Evolutionary conservation across 2,888 invertebrate species (phyloP).

Genomic region (Aleiodes testaceus): DNA sequence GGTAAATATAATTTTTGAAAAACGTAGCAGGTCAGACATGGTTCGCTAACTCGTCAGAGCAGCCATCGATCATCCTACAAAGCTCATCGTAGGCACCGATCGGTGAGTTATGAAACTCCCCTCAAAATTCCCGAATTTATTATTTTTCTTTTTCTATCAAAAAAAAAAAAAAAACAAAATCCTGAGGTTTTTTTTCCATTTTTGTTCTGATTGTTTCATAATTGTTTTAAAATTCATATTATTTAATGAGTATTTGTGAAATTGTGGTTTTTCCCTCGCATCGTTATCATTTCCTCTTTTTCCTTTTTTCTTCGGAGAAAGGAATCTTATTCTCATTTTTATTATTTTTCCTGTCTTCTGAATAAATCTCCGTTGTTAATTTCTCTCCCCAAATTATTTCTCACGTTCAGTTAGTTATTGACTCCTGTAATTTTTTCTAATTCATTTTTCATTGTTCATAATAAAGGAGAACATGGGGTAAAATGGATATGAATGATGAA

Average conservation of each 20-base stretch:
- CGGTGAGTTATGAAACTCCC: constrained; percentile 76
- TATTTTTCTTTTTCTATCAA: constrained; percentile 47
- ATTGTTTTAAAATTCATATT: constrained; percentile 4
- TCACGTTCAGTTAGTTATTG: constrained; percentile 6
- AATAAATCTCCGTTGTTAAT: background rate
- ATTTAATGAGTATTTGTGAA: no score
- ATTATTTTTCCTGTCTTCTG: background rate
- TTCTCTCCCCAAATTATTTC: constrained; percentile 12
- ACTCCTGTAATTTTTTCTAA: constrained; percentile 6
- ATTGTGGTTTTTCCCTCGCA: no score
- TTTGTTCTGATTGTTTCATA: constrained; percentile 22
- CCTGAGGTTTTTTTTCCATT: constrained; percentile 7
- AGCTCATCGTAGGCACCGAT: constrained; percentile 81
- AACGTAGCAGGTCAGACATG: constrained; percentile 80
- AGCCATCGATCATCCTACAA: constrained; percentile 78
- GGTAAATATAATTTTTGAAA: constrained; percentile 69
- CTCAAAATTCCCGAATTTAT: constrained; percentile 38
- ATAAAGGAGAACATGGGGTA: no score
- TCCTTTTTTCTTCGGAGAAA: no score
- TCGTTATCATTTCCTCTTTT: no score
- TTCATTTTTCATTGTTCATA: constrained; percentile 13
- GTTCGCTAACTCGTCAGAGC: constrained; percentile 79
- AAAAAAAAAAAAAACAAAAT: no score
- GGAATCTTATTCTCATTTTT: no score
- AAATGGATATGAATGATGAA: no score